These are phyloP conservation scores for Pomatorhinus ruficollis DNA, from an alignment of 2,113 vertebrate species.

Conservation along the genomic window DNA sequence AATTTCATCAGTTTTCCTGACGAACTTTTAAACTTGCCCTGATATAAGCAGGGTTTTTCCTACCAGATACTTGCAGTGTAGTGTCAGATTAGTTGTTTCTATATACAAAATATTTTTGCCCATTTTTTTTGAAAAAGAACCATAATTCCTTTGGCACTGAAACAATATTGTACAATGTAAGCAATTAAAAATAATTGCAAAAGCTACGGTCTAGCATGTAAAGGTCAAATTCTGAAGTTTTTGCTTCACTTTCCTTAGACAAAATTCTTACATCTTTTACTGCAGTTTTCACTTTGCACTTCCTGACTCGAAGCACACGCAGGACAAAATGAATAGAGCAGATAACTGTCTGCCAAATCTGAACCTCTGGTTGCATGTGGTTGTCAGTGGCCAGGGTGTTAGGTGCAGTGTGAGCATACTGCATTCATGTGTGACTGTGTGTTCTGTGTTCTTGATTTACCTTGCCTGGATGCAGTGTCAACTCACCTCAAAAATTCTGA, in stretches of 20 bases:
- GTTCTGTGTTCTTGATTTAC: neutral
- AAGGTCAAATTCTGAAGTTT: neutral
- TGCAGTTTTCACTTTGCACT: neutral
- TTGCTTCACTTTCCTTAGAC: neutral
- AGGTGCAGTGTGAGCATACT: neutral
- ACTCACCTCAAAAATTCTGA: neutral
- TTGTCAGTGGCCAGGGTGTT: neutral
- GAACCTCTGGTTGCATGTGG: neutral
- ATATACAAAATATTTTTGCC: slow-evolving; percentile 1
- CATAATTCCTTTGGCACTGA: neutral
- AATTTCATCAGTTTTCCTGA: neutral
- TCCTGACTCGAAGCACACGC: neutral
- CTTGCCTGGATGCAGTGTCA: neutral
- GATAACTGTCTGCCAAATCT: neutral
- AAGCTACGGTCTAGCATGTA: neutral
- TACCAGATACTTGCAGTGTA: neutral
- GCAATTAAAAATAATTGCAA: neutral
- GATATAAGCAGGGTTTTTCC: neutral
- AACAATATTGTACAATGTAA: neutral
- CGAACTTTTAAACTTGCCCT: neutral
- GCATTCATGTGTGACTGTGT: neutral
- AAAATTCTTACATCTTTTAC: neutral
- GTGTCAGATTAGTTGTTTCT: neutral
- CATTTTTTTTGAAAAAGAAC: neutral
- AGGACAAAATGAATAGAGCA: neutral